Evolutionary conservation across 2,113 vertebrate genomes (phyloP).

Genomic region (Neotoma lepida): DNA sequence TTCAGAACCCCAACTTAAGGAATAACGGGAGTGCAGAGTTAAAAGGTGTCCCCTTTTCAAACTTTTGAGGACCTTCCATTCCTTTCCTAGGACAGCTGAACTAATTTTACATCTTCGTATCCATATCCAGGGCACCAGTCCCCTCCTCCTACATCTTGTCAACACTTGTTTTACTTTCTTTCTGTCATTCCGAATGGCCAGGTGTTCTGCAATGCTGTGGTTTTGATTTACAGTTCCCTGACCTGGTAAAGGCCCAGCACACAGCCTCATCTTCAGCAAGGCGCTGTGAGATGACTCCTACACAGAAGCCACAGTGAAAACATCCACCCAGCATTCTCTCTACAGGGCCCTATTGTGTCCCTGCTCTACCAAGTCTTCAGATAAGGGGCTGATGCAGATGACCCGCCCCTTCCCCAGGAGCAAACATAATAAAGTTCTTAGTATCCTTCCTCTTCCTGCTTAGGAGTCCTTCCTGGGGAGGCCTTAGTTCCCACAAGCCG

Average conservation of each 20-base stretch:
- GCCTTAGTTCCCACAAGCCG: not conserved
- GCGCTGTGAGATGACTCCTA: not conserved
- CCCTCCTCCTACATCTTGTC: no score
- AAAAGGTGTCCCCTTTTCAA: not conserved
- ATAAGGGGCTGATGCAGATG: not conserved
- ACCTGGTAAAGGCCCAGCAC: no score
- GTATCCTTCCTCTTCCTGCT: not conserved
- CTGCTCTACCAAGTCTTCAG: accelerated
- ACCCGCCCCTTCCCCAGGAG: accelerated
- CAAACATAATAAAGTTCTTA: no score
- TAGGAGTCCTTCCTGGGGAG: no score
- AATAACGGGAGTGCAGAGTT: not conserved
- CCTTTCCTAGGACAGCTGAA: not conserved
- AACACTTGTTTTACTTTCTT: not conserved
- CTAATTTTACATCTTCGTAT: not conserved
- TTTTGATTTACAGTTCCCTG: not conserved
- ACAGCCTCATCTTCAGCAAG: not conserved
- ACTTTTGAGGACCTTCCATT: not conserved
- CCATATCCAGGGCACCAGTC: not conserved
- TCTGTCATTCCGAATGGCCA: not conserved
- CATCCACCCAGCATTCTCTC: accelerated
- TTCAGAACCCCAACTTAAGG: no score
- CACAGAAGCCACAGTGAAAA: accelerated
- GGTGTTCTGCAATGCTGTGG: not conserved
- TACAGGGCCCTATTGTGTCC: not conserved